Base-by-base conservation (phyloP, 1,140 invertebrate species). In the silkworm (Bombyx mori) region DNA sequence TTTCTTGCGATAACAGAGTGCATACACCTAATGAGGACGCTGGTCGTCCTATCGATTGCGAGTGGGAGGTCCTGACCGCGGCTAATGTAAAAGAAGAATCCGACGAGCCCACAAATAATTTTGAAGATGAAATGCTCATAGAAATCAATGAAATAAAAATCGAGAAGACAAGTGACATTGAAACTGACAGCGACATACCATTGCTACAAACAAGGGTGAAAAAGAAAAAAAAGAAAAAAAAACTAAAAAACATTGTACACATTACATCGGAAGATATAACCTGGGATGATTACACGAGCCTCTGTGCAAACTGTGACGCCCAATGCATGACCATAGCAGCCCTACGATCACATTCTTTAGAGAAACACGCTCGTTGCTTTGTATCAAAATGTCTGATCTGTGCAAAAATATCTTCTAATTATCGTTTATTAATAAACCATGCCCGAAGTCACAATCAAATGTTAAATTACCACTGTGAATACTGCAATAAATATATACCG, bases 271-370 rank as follows among this genome's bases (percentile, higher is more conserved):
- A 56, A n/a, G 42, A 44, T 7, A n/a, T 73, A 1, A 79, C 75
- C 8, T 87, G 84, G 84, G 81, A 82, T 6, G 71, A 78, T 10
- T 75, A 80, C n/a, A 64, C 69, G 46, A 86, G 81, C 52, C 64
- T 72, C 4, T 87, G 84, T 69, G 79, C 73, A 0, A 70, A 71
- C 12, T 87, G 84, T 58, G 82, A 87, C 57, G 79, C 81, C 1
- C 71, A 77, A 9, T 87, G 81, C 56, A 78, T 80, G 55, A 83
- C 75, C 46, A 70, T 87, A 9, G 57, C 71, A 8, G 78, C 75
- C 2, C 52, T 87, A 52, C 68, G 81, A 51, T 62, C 86, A 1
- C 84, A 87, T 61, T 77, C 81, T 0, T 10, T 83, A 26, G 73
- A 87, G 66, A 87, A 82, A 55, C 84, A 85, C 56, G 64, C 71